Base-by-base conservation (phyloP, 2,797 vertebrate genomes). In the Oreonectes daqikongensis region DNA sequence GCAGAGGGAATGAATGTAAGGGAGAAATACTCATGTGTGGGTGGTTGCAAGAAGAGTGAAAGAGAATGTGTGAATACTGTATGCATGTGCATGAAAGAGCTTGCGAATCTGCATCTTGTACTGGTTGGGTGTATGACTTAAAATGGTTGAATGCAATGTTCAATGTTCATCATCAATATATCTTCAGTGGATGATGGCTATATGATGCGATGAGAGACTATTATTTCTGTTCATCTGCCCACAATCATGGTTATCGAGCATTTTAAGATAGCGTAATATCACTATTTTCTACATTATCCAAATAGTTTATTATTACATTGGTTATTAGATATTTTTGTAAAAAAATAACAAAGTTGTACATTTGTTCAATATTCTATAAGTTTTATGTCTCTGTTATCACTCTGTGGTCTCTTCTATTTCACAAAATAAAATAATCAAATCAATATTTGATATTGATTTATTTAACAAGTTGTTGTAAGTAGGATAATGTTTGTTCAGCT, bases 11-110 rank as follows among this genome's bases (percentile, higher is more conserved):
- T 79, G 73, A 82, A 79, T 79, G 73, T 75, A 63, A 40, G 4
- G 42, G 40, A 66, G 65, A 81, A 75, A 50, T 70, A 50, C 32
- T 61, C 35, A 52, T 40, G 66, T 76, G 72, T 75, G 77, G 64
- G 82, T 80, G 80, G 77, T 82, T 81, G 71, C 78, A 18, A 38
- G 79, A 48, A 63, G 80, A 79, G 70, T 70, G 79, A 81, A 72
- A 84, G 65, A 82, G 78, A 87, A 84, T 69, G 69, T 79, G 55
- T 76, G 79, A 74, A 72, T 60, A 42, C 40, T 42, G 40, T 42
- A 28, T 81, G 17, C 20, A 59, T 6, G 64, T 60, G 40, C 69
- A 72, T 64, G 75, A n/a, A 24, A 60, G 26, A 75, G 68, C 67
- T 52, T 75, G 57, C 77, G 71, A 52, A 48, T 73, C 60, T 35